Evolutionary conservation across 92 coral and sea anemone species (phyloP), one percentile per base, ranked within the genome.

Genomic region (Parazoanthus atlanticus): DNA sequence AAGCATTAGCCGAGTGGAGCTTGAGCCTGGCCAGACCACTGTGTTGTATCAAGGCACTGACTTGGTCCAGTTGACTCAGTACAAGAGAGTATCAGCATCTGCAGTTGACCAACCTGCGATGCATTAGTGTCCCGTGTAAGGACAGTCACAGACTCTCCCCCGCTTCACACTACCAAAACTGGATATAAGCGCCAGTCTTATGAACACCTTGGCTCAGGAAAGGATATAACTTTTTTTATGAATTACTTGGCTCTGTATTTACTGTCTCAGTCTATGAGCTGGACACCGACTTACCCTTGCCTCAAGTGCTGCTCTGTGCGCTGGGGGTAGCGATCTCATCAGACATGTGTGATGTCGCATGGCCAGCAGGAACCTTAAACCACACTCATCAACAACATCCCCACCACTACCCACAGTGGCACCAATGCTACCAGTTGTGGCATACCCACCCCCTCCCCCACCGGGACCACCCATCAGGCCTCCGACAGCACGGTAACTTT

Each of bases 321-420:
- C 90, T 11, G 94, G 96, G 31, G 99, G 99, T 31, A 97, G 84
- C 15, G 99, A 94, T 74, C 99, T 92, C 94, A 97, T 87, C 30
- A 97, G 94, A 86, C 99, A 97, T 43, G 99, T 97, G 84, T 97
- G 97, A 86, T 97, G 99, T 36, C 99, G 86, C 98, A 97, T 95
- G 47, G 99, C 99, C 89, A 97, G 90, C 30, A 97, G 93, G 86
- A 97, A 97, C 34, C 98, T 92, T 75, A 97, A 92, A 85, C 98
- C 99, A 92, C 99, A 97, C 82, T 97, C 99, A 65, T 97, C 99
- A 43, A 97, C 99, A 75, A 94, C 99, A 94, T 97, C 99, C 88
- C 99, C 99, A 81, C 99, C 99, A 89, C 99, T 97, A 89, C 99
- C 99, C 87, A 92, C 99, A 75, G 99, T 95, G 88, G 99, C 99